A percentile compares a stretch with the other conserved stretches of the same genome.
These are phyloP conservation scores for Halichondria panicea DNA, from an alignment of 37 sponge, comb jelly and placozoan species.

Conservation along the genomic window DNA sequence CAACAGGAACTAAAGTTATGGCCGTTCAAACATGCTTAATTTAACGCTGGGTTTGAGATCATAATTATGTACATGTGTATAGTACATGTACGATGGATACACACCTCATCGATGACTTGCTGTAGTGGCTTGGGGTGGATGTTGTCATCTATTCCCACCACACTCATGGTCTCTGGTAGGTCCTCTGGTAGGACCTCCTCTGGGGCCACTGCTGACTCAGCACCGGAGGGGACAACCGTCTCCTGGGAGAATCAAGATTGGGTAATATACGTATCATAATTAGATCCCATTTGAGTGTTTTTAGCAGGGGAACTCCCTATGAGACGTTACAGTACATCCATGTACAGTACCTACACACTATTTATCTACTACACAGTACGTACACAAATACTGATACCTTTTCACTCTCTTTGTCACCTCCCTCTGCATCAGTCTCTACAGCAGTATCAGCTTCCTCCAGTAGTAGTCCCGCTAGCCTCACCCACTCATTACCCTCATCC, in stretches of 20 bases:
- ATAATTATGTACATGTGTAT: no score
- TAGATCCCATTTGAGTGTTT: no score
- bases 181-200: not conserved
- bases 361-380: no score
- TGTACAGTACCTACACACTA: no score
- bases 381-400: no score
- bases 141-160: slow-evolving; percentile 59
- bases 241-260: no score
- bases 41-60: not conserved
- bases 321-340: no score
- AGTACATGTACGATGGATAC: no score
- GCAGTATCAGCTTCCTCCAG: slow-evolving; percentile 2
- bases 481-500: slow-evolving; percentile 53
- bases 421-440: not conserved
- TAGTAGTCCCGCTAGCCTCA: slow-evolving; percentile 30
- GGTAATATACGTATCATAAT: no score
- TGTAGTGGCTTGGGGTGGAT: slow-evolving; percentile 49
- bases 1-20: not conserved
- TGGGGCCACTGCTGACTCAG: not conserved
- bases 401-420: not conserved
- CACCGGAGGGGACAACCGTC: no score
- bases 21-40: not conserved
- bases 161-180: slow-evolving; percentile 34
- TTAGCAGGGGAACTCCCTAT: no score
- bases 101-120: slow-evolving; percentile 39